A percentile compares a stretch with the other conserved stretches of the same genome.
Evolutionary conservation across 2,888 invertebrate species (phyloP).

Genomic region (Gymnosoma rotundatum): DNA sequence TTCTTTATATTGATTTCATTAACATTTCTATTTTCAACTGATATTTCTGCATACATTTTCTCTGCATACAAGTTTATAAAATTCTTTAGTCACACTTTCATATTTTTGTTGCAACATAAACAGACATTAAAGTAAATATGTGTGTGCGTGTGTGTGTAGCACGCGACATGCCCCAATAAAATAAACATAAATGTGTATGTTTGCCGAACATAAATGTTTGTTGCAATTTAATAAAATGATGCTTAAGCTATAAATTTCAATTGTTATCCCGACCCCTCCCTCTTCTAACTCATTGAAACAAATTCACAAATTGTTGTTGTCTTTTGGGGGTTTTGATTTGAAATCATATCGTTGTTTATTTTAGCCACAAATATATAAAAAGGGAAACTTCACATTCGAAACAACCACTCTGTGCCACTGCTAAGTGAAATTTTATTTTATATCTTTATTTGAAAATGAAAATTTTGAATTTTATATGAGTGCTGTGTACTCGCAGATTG

Average conservation of each 20-base stretch:
- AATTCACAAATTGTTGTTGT: slow-evolving; percentile 31
- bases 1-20: too few species aligned
- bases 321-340: slow-evolving; percentile 41
- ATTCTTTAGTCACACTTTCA: slow-evolving; percentile 72
- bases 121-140: background rate
- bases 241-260: slow-evolving; percentile 54
- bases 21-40: background rate
- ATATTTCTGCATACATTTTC: background rate
- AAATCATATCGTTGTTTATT: slow-evolving; percentile 44
- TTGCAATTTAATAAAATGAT: slow-evolving; percentile 39
- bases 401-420: slow-evolving; percentile 4
- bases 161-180: slow-evolving; percentile 11
- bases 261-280: slow-evolving; percentile 14
- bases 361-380: slow-evolving; percentile 72
- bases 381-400: slow-evolving; percentile 70
- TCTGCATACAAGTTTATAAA: slow-evolving; percentile 38
- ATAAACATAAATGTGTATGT: background rate
- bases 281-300: background rate
- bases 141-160: background rate
- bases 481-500: slow-evolving; percentile 16
- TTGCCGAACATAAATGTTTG: background rate
- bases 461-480: slow-evolving; percentile 72
- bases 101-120: slow-evolving; percentile 63
- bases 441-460: slow-evolving; percentile 73
- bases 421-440: slow-evolving; percentile 68